Conservation (phyloP, 2,113 vertebrate genomes). For the Ceuthmochares aereus region DNA sequence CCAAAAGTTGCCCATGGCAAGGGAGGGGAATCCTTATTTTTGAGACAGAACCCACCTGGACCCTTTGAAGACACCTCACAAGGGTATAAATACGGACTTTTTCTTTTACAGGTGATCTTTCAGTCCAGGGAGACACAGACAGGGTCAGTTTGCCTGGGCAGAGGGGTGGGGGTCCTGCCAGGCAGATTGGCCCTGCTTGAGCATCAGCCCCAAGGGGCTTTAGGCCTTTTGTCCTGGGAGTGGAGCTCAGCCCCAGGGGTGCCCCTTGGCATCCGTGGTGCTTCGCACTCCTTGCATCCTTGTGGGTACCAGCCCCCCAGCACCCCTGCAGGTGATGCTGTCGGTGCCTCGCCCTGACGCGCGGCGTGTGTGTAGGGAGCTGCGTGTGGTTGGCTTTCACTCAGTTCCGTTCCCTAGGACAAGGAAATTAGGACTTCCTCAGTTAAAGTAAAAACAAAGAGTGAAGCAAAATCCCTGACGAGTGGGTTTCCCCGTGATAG, state of each 20-base stretch:
- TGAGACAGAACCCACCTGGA: not conserved
- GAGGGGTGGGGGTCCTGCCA: not conserved
- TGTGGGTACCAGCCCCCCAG: fast-evolving
- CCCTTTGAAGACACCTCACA: not conserved
- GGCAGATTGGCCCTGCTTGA: not conserved
- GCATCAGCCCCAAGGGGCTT: fast-evolving
- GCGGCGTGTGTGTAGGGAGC: not conserved
- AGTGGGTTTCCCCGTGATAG: slow-evolving; percentile 20
- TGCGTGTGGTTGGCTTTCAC: not conserved
- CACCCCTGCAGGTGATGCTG: fast-evolving
- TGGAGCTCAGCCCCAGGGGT: not conserved
- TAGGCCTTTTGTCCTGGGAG: not conserved
- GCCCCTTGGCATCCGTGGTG: fast-evolving
- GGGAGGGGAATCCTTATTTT: not conserved
- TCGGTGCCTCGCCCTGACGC: fast-evolving
- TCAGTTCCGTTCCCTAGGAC: slow-evolving; percentile 26
- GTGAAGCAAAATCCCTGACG: slow-evolving; percentile 6
- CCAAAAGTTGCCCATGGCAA: not conserved
- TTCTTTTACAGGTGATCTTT: slow-evolving; percentile 50
- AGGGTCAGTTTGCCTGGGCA: not conserved
- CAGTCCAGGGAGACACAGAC: not conserved
- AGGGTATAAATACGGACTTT: slow-evolving; percentile 28
- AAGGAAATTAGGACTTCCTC: slow-evolving; percentile 50
- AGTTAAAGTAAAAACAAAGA: not conserved
- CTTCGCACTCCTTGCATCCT: not conserved